These are phyloP conservation scores for Zapus hudsonius DNA, from an alignment of 2,113 vertebrate genomes.

Conservation along the genomic window DNA sequence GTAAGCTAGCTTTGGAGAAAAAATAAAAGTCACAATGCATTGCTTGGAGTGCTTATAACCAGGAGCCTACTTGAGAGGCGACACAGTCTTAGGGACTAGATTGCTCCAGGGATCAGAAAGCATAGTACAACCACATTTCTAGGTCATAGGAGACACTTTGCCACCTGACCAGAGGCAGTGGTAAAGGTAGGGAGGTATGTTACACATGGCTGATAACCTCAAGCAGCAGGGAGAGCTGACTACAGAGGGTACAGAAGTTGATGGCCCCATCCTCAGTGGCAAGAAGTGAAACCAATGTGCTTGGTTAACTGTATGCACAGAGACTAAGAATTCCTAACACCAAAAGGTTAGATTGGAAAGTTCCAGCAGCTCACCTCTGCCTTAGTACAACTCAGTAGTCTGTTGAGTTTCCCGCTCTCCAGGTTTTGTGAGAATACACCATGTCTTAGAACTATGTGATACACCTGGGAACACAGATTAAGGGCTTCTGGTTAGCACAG, in stretches of 20 bases:
- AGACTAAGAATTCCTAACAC: neutral
- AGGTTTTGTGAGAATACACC: neutral
- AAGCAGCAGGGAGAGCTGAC: neutral
- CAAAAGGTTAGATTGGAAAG: neutral
- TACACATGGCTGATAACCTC: neutral
- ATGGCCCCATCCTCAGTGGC: neutral
- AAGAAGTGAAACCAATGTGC: neutral
- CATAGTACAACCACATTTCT: no score
- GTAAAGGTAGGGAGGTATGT: neutral
- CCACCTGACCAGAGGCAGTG: neutral
- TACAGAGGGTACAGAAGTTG: no score
- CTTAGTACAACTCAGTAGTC: no score
- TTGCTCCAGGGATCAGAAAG: no score
- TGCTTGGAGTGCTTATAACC: no score
- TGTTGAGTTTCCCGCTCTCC: no score
- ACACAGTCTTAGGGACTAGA: no score
- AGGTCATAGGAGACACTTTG: no score
- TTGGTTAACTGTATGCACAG: neutral
- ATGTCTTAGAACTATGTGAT: neutral
- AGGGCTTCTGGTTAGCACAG: neutral
- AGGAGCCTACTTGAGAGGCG: no score
- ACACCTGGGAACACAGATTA: neutral
- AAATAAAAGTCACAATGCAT: neutral
- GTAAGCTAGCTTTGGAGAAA: neutral
- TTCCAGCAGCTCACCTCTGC: neutral